Base-by-base conservation (phyloP, 2,888 invertebrate genomes). In the Trisateles emortualis region DNA sequence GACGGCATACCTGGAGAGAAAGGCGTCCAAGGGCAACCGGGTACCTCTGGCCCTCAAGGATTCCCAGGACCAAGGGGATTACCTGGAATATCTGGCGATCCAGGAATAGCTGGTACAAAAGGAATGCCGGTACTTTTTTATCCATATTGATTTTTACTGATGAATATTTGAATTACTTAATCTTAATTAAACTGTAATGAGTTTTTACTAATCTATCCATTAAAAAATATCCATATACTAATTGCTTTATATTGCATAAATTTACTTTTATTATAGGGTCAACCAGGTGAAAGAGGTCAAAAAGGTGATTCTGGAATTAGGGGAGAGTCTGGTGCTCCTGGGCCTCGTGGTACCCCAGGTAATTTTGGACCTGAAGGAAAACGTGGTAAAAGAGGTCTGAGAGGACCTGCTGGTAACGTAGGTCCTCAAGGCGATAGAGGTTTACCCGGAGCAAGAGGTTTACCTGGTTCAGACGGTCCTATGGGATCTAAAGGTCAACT, bases 1-100 rank as follows among this genome's bases (percentile, higher is more conserved):
- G 97, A 97, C 79, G 97, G 97, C 2, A 84, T 92, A n/a, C 93
- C 95, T 0, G 97, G 97, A 30, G 97, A 97, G 68, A 97, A 97
- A 76, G 97, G 97, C 19, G 94, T 94, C 30, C 91, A 94, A 36
- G 98, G 98, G 11, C 93, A 95, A 49, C 84, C 94, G 9, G 97
- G 97, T n/a, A 82, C 94, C 0, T 86, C 95, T 3, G 97, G 97
- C 0, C 94, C 95, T 1, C 96, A 96, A 76, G 98, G 98, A 2
- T 97, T 97, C 80, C 96, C 96, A 0, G 97, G 97, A 14, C 94
- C 96, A 1, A 93, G 96, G 71, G 97, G 97, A 9, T 94, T 95
- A 2, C 96, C 97, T 1, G 97, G 97, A 22, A 79, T 95, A 38
- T 83, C 95, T 33, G 97, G 97, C 22, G 96, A 95, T 76, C 93